Evolutionary conservation across 2,113 vertebrate genomes (phyloP).

Genomic region (Pavo muticus): DNA sequence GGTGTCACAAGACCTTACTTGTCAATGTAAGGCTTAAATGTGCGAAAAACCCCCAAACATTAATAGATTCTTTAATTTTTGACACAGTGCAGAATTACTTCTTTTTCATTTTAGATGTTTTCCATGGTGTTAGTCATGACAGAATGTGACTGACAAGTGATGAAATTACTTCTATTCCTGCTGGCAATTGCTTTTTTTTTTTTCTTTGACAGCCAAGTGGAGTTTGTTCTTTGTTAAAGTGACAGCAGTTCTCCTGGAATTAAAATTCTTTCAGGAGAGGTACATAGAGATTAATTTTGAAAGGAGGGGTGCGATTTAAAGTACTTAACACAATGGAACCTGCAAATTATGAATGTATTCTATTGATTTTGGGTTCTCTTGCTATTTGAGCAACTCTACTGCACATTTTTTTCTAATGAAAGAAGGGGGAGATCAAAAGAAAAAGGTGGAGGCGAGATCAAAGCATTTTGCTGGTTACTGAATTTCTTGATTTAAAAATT

Average conservation of each 20-base stretch:
- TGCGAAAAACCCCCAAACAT: background rate
- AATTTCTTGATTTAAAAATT: background rate
- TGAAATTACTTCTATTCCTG: slow-evolving; percentile 18
- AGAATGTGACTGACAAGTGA: slow-evolving; percentile 12
- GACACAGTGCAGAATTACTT: background rate
- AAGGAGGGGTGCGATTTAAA: background rate
- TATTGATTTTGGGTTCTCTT: background rate
- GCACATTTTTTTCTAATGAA: background rate
- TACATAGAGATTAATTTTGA: background rate
- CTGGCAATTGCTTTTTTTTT: rapidly evolving
- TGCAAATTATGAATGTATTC: background rate
- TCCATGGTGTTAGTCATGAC: background rate
- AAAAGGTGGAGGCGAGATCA: background rate
- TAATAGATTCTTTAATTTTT: background rate
- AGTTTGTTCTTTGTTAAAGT: slow-evolving; percentile 29
- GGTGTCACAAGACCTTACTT: background rate
- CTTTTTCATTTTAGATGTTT: background rate
- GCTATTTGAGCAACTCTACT: background rate
- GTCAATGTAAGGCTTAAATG: background rate
- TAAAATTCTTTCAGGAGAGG: slow-evolving; percentile 5
- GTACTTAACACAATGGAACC: too few species aligned
- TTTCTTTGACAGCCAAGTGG: background rate
- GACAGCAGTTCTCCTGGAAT: background rate
- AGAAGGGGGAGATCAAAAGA: background rate
- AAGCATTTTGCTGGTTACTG: background rate